phyloP scores from a whole-genome alignment of 2,113 vertebrate genomes.

The Psilopogon haemacephalus region DNA sequence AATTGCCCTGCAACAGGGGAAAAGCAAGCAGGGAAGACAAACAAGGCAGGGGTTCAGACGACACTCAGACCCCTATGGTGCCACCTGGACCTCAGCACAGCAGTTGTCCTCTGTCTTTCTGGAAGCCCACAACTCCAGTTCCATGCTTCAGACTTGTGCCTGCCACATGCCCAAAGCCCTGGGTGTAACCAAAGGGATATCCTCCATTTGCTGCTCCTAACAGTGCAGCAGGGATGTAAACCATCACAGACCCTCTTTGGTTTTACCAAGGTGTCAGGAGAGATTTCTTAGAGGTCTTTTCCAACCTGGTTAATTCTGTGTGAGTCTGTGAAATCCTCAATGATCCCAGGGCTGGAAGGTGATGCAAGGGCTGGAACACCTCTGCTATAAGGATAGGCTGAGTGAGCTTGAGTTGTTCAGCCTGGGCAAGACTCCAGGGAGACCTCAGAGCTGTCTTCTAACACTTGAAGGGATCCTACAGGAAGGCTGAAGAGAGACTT shows the following conservation, averaged over 20 bases:
- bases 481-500: too few relatives aligned
- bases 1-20: neutral
- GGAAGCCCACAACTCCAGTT: neutral
- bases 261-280: neutral
- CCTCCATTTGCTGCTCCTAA: accelerated
- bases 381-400: too few relatives aligned
- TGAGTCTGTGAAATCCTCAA: too few relatives aligned
- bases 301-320: too few relatives aligned
- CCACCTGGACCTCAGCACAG: neutral
- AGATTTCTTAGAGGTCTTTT: neutral
- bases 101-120: neutral
- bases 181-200: neutral
- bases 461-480: too few relatives aligned
- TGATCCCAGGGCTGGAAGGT: too few relatives aligned
- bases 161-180: neutral
- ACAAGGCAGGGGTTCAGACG: neutral
- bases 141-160: neutral
- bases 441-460: too few relatives aligned
- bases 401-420: too few relatives aligned
- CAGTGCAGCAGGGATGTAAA: neutral
- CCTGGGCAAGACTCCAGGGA: too few relatives aligned
- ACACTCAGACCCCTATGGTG: neutral
- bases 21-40: neutral
- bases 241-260: neutral
- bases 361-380: too few relatives aligned